Base-by-base conservation (phyloP, 2,797 vertebrate genomes). In the Sebastes dallii region DNA sequence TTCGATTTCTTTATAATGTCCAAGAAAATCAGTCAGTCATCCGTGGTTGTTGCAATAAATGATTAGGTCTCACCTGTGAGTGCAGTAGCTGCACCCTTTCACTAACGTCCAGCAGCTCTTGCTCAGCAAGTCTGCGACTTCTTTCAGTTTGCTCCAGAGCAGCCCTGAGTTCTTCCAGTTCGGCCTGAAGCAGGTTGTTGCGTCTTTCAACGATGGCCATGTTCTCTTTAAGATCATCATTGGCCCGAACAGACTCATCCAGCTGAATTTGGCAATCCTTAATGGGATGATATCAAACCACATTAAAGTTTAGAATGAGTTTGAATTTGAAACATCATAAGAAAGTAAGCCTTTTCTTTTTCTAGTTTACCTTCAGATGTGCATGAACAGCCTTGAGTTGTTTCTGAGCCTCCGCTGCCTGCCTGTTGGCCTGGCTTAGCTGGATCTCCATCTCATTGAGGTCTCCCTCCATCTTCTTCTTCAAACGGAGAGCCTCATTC, bases 381-480 rank as follows among this genome's bases (percentile, higher is more conserved):
- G 94, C 89, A 55, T 97, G 97, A 0, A 96, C 81, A 24, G 80
- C 84, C 84, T 96, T 97, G 0, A 97, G 94, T 77, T 97, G 97
- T 69, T 97, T 97, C 92, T 97, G 97, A 30, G 97, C 96, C 87
- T 98, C 97, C 0, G 95, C 83, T 1, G 97, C 96, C 67, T 94
- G 93, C 69, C 97, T 94, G 89, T 96, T 96, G 82, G 96, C 93
- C 74, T 96, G 95, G 82, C 93, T 96, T 22, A 98, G 95, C 86
- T 97, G 97, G 83, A 97, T 96, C 93, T 98, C 97, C 97, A 98
- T 97, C 92, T 97, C 97, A 1, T 98, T 97, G 78, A 97, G 96
- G 87, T 97, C 97, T 0, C 97, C 97, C 81, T 97, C 97, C 97
- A 97, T 97, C 77, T 96, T 96, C 88, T 96, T 96, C 85, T 96